Percentiles rank a stretch among this genome's conserved stretches.
Evolutionary conservation across 2,888 invertebrate genomes (phyloP).

Genomic region (Volucella inanis): DNA sequence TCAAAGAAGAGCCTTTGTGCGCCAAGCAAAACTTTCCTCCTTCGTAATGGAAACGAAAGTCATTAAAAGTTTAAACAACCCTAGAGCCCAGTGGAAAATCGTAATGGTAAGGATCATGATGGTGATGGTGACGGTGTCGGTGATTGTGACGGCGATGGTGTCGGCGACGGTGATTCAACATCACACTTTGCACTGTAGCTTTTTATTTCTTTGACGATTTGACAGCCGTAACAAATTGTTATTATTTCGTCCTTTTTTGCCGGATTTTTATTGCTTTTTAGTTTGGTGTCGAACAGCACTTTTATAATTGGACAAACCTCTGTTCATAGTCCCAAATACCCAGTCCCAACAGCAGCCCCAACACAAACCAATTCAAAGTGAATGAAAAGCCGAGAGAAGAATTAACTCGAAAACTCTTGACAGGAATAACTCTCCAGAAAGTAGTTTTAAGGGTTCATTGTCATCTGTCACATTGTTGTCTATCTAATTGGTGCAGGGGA

Average conservation of each 20-base stretch:
- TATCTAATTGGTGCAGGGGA: constrained; percentile 1
- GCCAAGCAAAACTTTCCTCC: constrained; percentile 37
- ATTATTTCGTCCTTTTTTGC: constrained; percentile 35
- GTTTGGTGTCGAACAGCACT: constrained; percentile 50
- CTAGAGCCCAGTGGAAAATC: constrained; percentile 54
- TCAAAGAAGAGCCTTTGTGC: constrained; percentile 29
- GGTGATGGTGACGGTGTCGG: background rate
- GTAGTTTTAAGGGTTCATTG: constrained; percentile 2
- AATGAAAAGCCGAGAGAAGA: constrained; percentile 15
- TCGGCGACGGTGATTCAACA: constrained; percentile 28
- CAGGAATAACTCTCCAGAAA: background rate
- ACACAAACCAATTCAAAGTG: constrained; percentile 11
- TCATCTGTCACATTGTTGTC: constrained; percentile 25
- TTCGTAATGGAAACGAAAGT: constrained; percentile 66
- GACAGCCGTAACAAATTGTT: constrained; percentile 67
- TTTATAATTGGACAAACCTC: constrained; percentile 48
- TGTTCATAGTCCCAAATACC: no score
- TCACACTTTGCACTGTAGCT: constrained; percentile 49
- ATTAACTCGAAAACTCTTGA: constrained; percentile 8
- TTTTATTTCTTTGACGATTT: constrained; percentile 61
- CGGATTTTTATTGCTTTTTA: constrained; percentile 44
- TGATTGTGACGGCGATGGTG: background rate
- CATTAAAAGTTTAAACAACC: constrained; percentile 72
- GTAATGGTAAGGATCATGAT: background rate
- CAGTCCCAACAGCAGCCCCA: no score